These are phyloP conservation scores for Scolopax mira DNA, from an alignment of 2,113 vertebrate species.

Conservation along the genomic window DNA sequence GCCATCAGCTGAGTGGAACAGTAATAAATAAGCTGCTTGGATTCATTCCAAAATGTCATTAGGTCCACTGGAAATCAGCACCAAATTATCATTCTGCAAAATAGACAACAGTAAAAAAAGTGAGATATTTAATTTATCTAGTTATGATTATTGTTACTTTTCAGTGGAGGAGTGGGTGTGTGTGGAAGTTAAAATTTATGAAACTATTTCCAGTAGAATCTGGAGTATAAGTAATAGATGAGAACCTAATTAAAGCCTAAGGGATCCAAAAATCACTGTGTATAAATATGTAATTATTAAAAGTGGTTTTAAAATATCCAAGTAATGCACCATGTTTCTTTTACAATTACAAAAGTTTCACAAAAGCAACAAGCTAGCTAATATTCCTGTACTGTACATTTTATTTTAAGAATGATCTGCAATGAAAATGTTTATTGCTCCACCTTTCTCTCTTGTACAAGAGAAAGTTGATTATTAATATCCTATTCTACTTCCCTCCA, in stretches of 20 bases:
- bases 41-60: background rate
- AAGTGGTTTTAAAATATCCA: background rate
- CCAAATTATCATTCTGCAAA: background rate
- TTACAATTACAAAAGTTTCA: slow-evolving; percentile 26
- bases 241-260: slow-evolving; percentile 52
- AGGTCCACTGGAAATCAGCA: background rate
- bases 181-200: background rate
- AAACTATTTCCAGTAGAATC: background rate
- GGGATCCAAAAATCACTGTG: slow-evolving; percentile 33
- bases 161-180: background rate
- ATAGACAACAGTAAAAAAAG: background rate
- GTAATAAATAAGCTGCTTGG: background rate
- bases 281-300: slow-evolving; percentile 26
- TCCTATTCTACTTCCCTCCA: background rate
- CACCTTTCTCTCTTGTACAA: background rate
- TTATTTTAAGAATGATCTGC: background rate
- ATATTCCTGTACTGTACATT: background rate
- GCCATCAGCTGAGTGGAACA: accelerated
- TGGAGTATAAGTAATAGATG: background rate
- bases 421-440: background rate
- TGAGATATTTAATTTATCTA: background rate
- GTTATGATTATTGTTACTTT: background rate
- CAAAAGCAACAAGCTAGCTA: background rate
- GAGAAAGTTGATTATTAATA: background rate
- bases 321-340: background rate